Conservation (phyloP, 2,888 invertebrate species). For the Agriopis leucophaearia region DNA sequence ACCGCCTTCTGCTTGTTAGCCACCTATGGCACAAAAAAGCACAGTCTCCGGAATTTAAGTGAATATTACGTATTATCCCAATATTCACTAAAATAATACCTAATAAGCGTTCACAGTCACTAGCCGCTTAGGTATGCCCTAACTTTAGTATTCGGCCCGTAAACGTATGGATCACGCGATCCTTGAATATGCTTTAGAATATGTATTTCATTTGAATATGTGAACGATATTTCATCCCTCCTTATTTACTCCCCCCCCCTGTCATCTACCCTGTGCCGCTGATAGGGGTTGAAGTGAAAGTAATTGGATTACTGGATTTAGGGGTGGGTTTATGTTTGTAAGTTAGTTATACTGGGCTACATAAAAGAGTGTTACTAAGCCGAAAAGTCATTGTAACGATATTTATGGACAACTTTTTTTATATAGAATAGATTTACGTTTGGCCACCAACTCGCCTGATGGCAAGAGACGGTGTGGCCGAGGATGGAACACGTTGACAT, state of each 20-base stretch:
- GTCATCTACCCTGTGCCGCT: constrained; percentile 10
- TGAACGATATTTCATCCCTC: constrained; percentile 27
- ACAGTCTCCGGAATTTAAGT: too few species aligned
- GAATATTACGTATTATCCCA: too few species aligned
- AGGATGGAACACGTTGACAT: too few species aligned
- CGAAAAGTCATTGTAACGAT: too few species aligned
- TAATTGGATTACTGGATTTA: constrained; percentile 22
- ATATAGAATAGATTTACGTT: too few species aligned
- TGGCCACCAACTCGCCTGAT: too few species aligned
- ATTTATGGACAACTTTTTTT: too few species aligned
- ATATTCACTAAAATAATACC: too few species aligned
- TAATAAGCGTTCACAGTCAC: background rate
- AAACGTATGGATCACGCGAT: constrained; percentile 15
- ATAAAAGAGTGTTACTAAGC: too few species aligned
- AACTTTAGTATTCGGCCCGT: background rate
- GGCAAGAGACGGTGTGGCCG: too few species aligned
- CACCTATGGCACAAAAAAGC: too few species aligned
- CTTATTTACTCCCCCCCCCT: constrained; percentile 23
- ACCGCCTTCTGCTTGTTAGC: too few species aligned
- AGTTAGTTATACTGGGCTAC: background rate
- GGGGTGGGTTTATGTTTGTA: constrained; percentile 2
- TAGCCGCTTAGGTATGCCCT: constrained; percentile 7
- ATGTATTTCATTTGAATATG: constrained; percentile 23
- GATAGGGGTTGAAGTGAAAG: constrained; percentile 24
- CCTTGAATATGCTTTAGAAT: constrained; percentile 14